Evolutionary conservation across 2,797 vertebrate genomes (phyloP), one percentile per base, ranked within the genome.

Genomic region (Gallirallus australis): DNA sequence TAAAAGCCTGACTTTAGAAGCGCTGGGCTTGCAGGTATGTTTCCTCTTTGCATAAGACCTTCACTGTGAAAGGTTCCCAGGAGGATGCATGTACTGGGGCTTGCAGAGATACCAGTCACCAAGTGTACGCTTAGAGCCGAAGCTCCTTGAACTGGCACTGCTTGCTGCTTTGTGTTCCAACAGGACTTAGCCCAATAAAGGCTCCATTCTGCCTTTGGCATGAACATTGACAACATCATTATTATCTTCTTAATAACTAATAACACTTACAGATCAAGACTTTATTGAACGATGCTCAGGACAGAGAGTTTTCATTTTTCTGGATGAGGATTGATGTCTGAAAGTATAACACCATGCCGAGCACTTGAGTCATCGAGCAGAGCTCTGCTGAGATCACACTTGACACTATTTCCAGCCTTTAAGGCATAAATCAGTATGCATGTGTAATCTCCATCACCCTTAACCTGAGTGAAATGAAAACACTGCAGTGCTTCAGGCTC

Each of bases 371-470:
- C 95, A 95, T 47, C 40, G 86, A 96, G 85, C 91, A 94, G 93
- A 56, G 91, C 95, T 94, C 82, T 86, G 93, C 94, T 94, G 95
- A 97, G 96, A 96, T 97, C 96, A 96, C 96, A 95, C 95, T 96
- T 97, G 96, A 96, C 94, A 94, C 88, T 75, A 47, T 95, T 94
- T 94, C 82, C 88, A 97, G 96, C 91, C 96, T 95, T 42, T 79
- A 71, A 93, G 94, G 93, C 94, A 80, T 96, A 94, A 96, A 95
- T 96, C 96, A 97, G 88, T 48, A 93, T 93, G 94, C 90, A 94
- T 96, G 96, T 96, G 96, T 97, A 96, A 97, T 96, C 94, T 89
- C 93, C 7, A 1, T 96, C 96, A 96, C 96, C 96, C 94, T 90
- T 97, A 92, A 95, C 96, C 96, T 86, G 6, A 75, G 93, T 94